These are phyloP conservation scores for Microchrysa polita DNA, from an alignment of 2,888 invertebrate genomes.

Conservation along the genomic window DNA sequence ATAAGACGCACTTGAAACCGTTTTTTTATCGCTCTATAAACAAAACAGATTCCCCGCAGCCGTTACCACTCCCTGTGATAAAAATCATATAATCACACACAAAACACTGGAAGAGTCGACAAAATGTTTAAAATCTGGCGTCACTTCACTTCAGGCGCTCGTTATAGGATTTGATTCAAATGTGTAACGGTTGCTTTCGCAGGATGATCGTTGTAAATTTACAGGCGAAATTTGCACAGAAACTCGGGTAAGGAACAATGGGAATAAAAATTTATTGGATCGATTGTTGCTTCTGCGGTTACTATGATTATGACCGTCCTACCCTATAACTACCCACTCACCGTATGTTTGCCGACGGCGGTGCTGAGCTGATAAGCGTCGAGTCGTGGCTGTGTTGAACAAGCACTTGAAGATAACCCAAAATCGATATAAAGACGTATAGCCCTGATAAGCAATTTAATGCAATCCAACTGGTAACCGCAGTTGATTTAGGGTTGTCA, in stretches of 20 bases:
- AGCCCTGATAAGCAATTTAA: conserved; percentile 39
- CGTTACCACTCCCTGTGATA: background rate
- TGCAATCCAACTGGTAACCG: conserved; percentile 27
- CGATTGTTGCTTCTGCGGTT: background rate
- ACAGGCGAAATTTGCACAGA: background rate
- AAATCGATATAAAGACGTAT: conserved; percentile 39
- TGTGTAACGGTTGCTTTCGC: no score
- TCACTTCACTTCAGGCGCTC: no score
- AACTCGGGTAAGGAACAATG: background rate
- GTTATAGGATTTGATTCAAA: no score
- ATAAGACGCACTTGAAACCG: background rate
- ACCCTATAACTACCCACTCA: background rate
- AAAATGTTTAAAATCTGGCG: no score
- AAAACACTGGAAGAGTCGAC: no score
- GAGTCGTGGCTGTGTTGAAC: conserved; percentile 25
- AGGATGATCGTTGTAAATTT: background rate
- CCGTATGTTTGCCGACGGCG: background rate
- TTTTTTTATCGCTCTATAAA: conserved; percentile 3
- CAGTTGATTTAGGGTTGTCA: conserved; percentile 23
- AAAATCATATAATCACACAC: no score
- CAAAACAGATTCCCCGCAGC: background rate
- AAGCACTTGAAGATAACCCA: conserved; percentile 35
- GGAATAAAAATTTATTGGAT: conserved; percentile 19
- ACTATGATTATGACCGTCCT: conserved; percentile 19
- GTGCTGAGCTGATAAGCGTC: conserved; percentile 37